A percentile compares a stretch with the other conserved stretches of the same genome.
Evolutionary conservation across 2,888 invertebrate species (phyloP).

Genomic region (Aphodius sticticus): DNA sequence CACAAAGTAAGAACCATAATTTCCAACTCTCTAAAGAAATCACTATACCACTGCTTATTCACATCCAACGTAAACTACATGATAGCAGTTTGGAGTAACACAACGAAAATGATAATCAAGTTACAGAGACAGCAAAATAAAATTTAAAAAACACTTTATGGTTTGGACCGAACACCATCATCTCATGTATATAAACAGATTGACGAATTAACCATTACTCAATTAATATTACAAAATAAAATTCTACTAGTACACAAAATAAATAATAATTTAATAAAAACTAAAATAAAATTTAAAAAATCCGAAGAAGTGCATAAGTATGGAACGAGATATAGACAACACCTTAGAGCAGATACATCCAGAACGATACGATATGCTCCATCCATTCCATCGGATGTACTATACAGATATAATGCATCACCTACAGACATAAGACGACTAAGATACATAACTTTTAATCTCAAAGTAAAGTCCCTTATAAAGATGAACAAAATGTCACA

Average conservation of each 20-base stretch:
- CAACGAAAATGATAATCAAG: not conserved
- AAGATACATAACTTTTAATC: not conserved
- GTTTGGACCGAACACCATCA: not conserved
- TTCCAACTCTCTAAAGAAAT: not conserved
- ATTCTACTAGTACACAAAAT: not conserved
- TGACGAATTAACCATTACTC: not conserved
- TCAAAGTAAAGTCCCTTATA: not conserved
- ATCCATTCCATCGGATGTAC: not conserved
- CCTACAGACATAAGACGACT: not conserved
- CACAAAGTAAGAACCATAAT: not conserved
- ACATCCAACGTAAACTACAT: not conserved
- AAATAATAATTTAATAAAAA: too few relatives aligned
- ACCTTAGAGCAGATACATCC: not conserved
- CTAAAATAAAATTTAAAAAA: constrained; percentile 4
- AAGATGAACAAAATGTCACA: not conserved
- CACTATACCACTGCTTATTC: not conserved
- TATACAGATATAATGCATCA: not conserved
- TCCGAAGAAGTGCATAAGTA: not conserved
- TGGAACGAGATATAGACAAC: not conserved
- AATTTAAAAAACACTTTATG: not conserved
- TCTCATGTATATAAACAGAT: not conserved
- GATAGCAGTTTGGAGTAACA: not conserved
- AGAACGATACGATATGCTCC: not conserved
- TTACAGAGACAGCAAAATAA: not conserved
- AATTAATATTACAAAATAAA: not conserved